phyloP scores from a whole-genome alignment of 2,797 vertebrate genomes.

The Pachyuromys duprasi region DNA sequence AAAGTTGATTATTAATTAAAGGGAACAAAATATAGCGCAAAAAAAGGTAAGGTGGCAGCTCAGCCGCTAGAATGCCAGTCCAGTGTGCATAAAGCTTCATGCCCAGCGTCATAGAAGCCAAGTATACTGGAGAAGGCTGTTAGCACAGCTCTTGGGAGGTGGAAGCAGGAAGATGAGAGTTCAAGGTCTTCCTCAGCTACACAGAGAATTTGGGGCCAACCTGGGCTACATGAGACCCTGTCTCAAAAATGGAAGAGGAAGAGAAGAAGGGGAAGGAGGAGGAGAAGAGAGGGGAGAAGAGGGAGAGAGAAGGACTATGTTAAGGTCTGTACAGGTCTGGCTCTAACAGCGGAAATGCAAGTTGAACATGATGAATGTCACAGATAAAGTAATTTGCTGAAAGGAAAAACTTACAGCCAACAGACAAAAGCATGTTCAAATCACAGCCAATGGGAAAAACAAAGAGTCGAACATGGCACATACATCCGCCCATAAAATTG shows the following conservation, averaged over 20 bases:
- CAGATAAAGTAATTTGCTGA: not conserved
- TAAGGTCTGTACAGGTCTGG: not conserved
- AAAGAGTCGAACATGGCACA: not conserved
- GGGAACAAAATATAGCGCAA: not conserved
- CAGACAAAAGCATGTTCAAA: not conserved
- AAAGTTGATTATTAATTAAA: slow-evolving; percentile 34
- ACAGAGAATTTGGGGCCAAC: not conserved
- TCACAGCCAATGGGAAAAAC: not conserved
- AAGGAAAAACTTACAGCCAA: not conserved
- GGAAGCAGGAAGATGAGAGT: not conserved
- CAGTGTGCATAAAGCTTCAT: not conserved
- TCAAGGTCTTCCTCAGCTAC: not conserved
- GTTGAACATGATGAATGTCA: not conserved
- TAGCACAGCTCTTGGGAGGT: not conserved
- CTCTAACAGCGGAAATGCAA: not conserved
- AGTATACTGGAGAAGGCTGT: too few species aligned
- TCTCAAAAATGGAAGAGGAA: not conserved
- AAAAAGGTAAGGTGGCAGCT: not conserved
- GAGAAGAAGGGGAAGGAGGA: not conserved
- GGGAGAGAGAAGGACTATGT: not conserved
- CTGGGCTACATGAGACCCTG: not conserved
- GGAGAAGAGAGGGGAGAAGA: not conserved
- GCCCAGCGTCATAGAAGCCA: not conserved
- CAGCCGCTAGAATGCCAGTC: not conserved
- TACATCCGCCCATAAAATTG: not conserved